Evolutionary conservation across 2,113 vertebrate genomes (phyloP).

Genomic region (Heterotis niloticus): DNA sequence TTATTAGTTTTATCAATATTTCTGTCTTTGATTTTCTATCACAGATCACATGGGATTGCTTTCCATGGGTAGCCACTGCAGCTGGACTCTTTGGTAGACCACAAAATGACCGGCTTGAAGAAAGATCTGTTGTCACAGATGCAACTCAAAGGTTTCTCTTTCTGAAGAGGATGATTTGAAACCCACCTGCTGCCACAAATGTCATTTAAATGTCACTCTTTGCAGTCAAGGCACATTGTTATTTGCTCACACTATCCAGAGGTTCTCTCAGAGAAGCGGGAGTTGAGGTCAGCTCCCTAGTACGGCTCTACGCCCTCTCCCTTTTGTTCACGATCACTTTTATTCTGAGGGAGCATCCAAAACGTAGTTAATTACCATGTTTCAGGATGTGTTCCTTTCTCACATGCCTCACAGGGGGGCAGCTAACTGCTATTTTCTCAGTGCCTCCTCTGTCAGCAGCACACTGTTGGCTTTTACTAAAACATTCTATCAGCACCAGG

Average conservation of each 20-base stretch:
- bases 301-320: not conserved
- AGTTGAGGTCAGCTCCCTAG: not conserved
- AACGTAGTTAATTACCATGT: not conserved
- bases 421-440: not conserved
- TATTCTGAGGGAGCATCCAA: not conserved
- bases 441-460: not conserved
- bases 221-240: slow-evolving; percentile 11
- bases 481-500: not conserved
- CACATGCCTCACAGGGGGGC: not conserved
- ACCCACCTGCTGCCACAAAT: slow-evolving; percentile 28
- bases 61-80: not conserved
- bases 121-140: not conserved
- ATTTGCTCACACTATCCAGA: not conserved
- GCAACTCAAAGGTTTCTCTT: slow-evolving; percentile 1
- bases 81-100: not conserved
- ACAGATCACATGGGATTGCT: not conserved
- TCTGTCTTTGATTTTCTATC: not conserved
- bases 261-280: not conserved
- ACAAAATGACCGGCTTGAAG: not conserved
- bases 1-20: not conserved
- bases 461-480: not conserved
- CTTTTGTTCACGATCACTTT: not conserved
- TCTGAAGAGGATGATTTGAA: slow-evolving; percentile 22
- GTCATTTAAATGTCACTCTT: slow-evolving; percentile 31
- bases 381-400: not conserved